Conservation (phyloP, 2,797 vertebrate species). For the Lophura swinhoii region DNA sequence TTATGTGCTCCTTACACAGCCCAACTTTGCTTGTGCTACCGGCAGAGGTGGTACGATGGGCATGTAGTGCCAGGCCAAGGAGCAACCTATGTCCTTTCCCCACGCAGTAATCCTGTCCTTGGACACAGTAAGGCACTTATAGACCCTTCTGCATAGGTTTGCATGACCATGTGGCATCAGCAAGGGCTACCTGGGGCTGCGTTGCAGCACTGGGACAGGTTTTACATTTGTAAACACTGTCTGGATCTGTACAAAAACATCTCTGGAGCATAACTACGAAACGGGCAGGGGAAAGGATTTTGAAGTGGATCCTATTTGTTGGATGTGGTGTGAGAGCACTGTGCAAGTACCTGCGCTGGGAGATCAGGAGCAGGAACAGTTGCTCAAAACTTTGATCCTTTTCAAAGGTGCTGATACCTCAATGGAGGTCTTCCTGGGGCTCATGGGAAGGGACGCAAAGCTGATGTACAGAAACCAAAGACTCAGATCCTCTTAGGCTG, state of each 20-base stretch:
- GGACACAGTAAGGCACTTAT: background rate
- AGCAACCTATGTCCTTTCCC: background rate
- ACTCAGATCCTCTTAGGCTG: background rate
- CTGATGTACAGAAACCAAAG: background rate
- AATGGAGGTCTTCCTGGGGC: background rate
- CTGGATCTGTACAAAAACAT: background rate
- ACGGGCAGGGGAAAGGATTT: background rate
- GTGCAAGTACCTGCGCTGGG: background rate
- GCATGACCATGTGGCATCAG: background rate
- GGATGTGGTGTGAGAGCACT: accelerated
- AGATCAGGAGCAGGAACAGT: background rate
- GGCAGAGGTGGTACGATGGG: background rate
- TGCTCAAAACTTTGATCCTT: accelerated
- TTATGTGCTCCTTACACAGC: background rate
- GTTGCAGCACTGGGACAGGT: background rate
- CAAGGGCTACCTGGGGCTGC: background rate
- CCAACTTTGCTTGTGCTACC: background rate
- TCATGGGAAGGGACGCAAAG: background rate
- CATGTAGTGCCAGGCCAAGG: background rate
- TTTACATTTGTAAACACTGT: background rate
- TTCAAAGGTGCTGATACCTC: background rate
- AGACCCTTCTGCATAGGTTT: accelerated
- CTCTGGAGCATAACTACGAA: background rate
- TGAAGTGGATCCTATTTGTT: background rate
- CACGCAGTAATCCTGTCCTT: background rate